Evolutionary conservation across 2,797 vertebrate species (phyloP), one percentile per base, ranked within the genome.

Genomic region (Echiichthys vipera): DNA sequence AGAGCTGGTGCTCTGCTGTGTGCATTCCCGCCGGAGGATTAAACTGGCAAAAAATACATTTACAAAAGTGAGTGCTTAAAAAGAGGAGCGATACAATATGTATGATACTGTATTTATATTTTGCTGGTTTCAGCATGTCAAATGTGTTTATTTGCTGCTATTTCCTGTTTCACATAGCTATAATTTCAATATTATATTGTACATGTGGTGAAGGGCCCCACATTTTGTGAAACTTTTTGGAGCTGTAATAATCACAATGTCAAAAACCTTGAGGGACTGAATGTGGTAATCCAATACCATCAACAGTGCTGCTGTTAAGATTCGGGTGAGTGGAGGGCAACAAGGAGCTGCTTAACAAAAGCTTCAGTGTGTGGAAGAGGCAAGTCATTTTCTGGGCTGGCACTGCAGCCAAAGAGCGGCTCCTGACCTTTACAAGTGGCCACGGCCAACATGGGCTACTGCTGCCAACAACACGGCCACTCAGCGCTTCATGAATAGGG

Each of bases 341-440:
- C 47, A 74, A 68, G 51, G 27, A 74, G 66, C 63, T 7, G 55
- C 39, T 49, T 62, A 88, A 94, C 93, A 92, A 93, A 90, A 80
- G 80, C 50, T 34, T 74, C 76, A 88, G 88, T 93, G 92, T 86
- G 74, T 56, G 66, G 47, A 74, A 46, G 49, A 74, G 73, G 69
- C 74, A 69, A 24, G 80, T 78, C 74, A 75, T 59, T 71, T 14
- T 49, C 32, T 37, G 15, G 51, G 43, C 74, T 84, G 84, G 85
- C 87, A 83, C 75, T 12, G 54, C 54, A 65, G 78, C 77, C 73
- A 65, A 64, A 74, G 73, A 69, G 72, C 80, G 37, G 64, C 79
- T 81, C 46, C 81, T 92, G 91, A 92, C 89, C 91, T 93, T 94
- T 91, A 77, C 55, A 81, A 85, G 69, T 65, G 62, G 71, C 85